These are phyloP conservation scores for Oscheius onirici DNA, from an alignment of 2,888 invertebrate species.

Conservation along the genomic window DNA sequence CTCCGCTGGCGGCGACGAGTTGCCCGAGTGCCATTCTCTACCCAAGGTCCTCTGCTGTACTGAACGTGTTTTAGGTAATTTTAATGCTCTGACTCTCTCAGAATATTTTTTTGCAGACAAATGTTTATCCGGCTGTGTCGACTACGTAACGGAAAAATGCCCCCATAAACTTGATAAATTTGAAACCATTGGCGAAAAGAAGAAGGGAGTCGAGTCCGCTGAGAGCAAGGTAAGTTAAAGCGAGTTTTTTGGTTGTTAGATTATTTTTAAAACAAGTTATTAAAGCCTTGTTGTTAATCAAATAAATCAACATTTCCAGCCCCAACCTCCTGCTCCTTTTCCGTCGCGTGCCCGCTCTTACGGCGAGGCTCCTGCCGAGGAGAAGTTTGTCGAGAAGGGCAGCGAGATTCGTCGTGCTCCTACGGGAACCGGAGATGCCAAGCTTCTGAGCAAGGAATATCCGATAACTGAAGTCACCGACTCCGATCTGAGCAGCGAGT, in stretches of 20 bases:
- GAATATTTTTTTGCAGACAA: slow-evolving; percentile 47
- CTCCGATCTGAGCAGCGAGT: slow-evolving; percentile 62
- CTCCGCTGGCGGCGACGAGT: slow-evolving; percentile 46
- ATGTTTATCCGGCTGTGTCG: slow-evolving; percentile 67
- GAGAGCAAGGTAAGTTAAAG: slow-evolving; percentile 7
- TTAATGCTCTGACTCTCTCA: neutral
- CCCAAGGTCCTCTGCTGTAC: slow-evolving; percentile 70
- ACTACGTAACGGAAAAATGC: slow-evolving; percentile 65
- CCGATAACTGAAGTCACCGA: slow-evolving; percentile 66
- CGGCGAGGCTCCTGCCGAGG: slow-evolving; percentile 33
- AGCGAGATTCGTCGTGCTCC: slow-evolving; percentile 27
- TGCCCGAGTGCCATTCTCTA: slow-evolving; percentile 65
- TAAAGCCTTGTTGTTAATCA: no score
- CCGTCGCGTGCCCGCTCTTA: neutral
- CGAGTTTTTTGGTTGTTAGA: no score
- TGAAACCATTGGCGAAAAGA: slow-evolving; percentile 48
- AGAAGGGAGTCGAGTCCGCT: neutral
- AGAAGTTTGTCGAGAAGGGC: slow-evolving; percentile 26
- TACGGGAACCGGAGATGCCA: slow-evolving; percentile 53
- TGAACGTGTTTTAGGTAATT: slow-evolving; percentile 63
- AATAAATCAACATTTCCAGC: neutral
- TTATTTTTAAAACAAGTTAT: no score
- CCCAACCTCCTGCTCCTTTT: neutral
- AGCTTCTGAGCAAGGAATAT: slow-evolving; percentile 57
- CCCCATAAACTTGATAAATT: slow-evolving; percentile 65